Percentiles rank a stretch among this genome's conserved stretches.
Evolutionary conservation across 1,140 invertebrate genomes (phyloP).

Genomic region (Nasonia vitripennis): DNA sequence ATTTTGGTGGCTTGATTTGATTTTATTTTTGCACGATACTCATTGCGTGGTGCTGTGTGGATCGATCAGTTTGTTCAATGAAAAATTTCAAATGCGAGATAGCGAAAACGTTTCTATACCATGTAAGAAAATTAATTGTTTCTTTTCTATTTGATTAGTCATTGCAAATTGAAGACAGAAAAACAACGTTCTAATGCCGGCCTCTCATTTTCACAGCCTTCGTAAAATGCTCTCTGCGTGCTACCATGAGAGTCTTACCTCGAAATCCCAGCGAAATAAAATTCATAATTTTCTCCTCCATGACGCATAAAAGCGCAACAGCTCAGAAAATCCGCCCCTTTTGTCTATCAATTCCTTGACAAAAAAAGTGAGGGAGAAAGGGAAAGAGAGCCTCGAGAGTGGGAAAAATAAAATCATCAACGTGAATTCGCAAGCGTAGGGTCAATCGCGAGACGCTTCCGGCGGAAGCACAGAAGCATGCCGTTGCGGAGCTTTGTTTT

Average conservation of each 20-base stretch:
- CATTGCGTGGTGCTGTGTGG: not conserved
- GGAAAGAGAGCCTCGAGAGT: not conserved
- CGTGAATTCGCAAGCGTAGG: not conserved
- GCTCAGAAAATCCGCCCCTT: conserved; percentile 9
- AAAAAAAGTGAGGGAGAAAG: not conserved
- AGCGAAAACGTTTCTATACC: too few species aligned
- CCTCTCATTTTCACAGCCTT: not conserved
- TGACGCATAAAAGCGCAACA: conserved; percentile 19
- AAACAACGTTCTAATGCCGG: not conserved
- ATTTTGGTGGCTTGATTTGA: not conserved
- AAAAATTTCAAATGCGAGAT: too few species aligned
- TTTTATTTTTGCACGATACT: too few species aligned
- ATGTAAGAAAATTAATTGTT: too few species aligned
- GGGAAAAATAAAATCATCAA: conserved; percentile 35
- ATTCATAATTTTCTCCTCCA: not conserved
- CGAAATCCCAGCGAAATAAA: not conserved
- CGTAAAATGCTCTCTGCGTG: not conserved
- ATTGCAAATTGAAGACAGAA: too few species aligned
- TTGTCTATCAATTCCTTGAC: not conserved
- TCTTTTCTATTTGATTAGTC: too few species aligned
- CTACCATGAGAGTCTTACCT: not conserved
- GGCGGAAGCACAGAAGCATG: not conserved
- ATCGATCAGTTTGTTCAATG: too few species aligned
- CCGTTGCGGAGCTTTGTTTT: conserved; percentile 3
- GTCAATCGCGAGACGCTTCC: conserved; percentile 3